A percentile compares a stretch with the other conserved stretches of the same genome.
phyloP scores from a whole-genome alignment of 2,888 invertebrate genomes.

The Muscina levida region DNA sequence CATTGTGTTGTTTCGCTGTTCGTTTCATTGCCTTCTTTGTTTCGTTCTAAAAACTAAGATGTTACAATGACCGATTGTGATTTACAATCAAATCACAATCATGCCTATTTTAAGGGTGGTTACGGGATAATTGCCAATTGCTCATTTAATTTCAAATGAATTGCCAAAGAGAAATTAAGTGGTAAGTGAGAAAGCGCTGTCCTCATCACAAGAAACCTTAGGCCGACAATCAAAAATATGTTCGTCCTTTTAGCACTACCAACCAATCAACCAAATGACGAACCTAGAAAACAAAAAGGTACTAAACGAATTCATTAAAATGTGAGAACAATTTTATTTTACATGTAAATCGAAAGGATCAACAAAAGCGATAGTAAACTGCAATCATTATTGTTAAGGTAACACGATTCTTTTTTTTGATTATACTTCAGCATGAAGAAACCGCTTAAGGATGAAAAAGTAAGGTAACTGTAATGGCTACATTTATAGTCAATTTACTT shows the following conservation, averaged over 20 bases:
- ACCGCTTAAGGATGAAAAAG: neutral
- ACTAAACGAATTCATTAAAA: constrained; percentile 35
- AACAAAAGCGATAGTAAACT: neutral
- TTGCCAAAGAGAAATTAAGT: too few relatives aligned
- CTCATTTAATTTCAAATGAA: constrained; percentile 62
- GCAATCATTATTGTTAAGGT: neutral
- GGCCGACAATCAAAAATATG: constrained; percentile 31
- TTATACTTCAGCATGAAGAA: neutral
- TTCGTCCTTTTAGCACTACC: constrained; percentile 33
- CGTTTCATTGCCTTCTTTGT: constrained; percentile 23
- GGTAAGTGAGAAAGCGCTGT: constrained; percentile 37
- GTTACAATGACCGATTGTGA: constrained; percentile 62
- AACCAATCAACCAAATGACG: neutral
- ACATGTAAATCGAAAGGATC: constrained; percentile 8
- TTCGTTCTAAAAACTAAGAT: constrained; percentile 50
- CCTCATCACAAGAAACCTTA: constrained; percentile 8
- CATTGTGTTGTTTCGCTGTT: constrained; percentile 10
- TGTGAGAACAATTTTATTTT: constrained; percentile 8
- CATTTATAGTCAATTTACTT: constrained; percentile 25
- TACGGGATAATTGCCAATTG: constrained; percentile 61
- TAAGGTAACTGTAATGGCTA: neutral
- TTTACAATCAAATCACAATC: constrained; percentile 53
- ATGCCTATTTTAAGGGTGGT: constrained; percentile 59
- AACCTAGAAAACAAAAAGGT: neutral
- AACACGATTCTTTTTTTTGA: neutral